Conservation (phyloP, 2,113 vertebrate genomes). For the Phalacrocorax aristotelis region DNA sequence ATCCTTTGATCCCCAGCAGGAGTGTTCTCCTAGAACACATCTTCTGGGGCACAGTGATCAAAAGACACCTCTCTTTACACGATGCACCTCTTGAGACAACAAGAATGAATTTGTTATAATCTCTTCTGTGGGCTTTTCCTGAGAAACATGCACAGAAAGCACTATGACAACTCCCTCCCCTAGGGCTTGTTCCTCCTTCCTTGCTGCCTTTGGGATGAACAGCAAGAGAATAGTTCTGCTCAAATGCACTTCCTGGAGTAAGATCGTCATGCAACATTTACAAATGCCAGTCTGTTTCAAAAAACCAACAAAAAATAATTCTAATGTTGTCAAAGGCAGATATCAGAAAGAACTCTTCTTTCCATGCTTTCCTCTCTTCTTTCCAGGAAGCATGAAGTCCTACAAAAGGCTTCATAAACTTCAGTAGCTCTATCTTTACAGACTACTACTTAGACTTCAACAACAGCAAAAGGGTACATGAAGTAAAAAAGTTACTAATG, state of each 20-base stretch:
- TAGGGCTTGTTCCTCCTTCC: background rate
- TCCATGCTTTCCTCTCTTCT: too few relatives aligned
- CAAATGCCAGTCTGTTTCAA: background rate
- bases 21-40: background rate
- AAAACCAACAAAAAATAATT: background rate
- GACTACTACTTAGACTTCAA: background rate
- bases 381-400: background rate
- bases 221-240: background rate
- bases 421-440: background rate
- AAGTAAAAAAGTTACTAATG: background rate
- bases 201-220: background rate
- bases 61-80: background rate
- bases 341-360: background rate
- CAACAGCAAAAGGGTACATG: background rate
- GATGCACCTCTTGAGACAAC: background rate
- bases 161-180: background rate
- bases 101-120: background rate
- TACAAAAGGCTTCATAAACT: background rate
- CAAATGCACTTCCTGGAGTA: background rate
- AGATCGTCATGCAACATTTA: background rate
- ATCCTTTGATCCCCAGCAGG: background rate
- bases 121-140: background rate
- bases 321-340: background rate
- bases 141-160: constrained; percentile 3
- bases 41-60: background rate